Conservation (phyloP, 2,888 invertebrate species). For the Panopea generosa region DNA sequence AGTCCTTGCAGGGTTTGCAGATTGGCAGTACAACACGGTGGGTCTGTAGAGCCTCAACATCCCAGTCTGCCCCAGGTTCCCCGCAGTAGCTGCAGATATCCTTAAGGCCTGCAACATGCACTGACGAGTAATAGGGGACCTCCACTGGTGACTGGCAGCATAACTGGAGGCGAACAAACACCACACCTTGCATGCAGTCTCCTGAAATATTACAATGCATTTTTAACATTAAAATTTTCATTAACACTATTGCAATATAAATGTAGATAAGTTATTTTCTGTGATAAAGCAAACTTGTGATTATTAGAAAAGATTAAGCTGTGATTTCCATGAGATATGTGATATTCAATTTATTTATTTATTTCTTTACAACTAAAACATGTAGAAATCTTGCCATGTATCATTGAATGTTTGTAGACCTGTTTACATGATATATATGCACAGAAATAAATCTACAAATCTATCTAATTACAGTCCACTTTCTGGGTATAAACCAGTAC, state of each 20-base stretch:
- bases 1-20: conserved; percentile 17
- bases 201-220: conserved; percentile 36
- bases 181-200: conserved; percentile 30
- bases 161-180: conserved; percentile 32
- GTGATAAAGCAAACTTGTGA: conserved; percentile 9
- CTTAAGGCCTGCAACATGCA: conserved; percentile 20
- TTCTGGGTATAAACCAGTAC: conserved; percentile 23
- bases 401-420: conserved; percentile 29
- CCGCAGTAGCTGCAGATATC: conserved; percentile 33
- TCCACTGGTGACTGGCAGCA: conserved; percentile 29
- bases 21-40: conserved; percentile 12
- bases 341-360: conserved; percentile 23
- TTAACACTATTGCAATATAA: conserved; percentile 26
- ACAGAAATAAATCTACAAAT: conserved; percentile 28
- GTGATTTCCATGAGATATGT: conserved; percentile 20
- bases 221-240: conserved; percentile 21
- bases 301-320: conserved; percentile 17
- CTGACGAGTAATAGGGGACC: conserved; percentile 26
- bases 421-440: conserved; percentile 28
- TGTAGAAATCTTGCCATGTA: conserved; percentile 27
- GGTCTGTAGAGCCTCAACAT: conserved; percentile 14
- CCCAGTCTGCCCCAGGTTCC: conserved; percentile 18
- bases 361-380: conserved; percentile 28
- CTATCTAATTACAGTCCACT: conserved; percentile 16
- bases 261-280: conserved; percentile 27